Percentiles rank a stretch among this genome's conserved stretches.
These are phyloP conservation scores for Scalopus aquaticus DNA, from an alignment of 2,113 vertebrate genomes.

Conservation along the genomic window DNA sequence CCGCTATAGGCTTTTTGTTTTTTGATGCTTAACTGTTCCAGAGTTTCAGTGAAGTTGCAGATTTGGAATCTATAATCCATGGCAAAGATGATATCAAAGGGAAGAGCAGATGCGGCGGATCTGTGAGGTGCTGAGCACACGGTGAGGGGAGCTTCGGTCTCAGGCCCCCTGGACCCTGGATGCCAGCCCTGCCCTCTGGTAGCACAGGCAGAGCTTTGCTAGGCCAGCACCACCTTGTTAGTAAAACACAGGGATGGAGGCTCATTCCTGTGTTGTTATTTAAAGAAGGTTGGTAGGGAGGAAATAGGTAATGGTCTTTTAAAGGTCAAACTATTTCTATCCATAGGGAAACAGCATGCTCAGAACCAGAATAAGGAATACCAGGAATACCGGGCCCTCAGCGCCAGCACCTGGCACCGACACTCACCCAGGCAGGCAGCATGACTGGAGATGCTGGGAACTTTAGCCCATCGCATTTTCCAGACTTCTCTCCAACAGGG, in stretches of 20 bases:
- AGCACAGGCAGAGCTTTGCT: neutral
- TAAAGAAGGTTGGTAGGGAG: neutral
- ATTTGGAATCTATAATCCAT: neutral
- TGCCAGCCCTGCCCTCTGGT: neutral
- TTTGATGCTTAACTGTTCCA: conserved; percentile 28
- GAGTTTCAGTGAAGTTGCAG: neutral
- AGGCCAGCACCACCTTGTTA: neutral
- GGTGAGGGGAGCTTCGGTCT: neutral
- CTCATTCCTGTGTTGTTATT: neutral
- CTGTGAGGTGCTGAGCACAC: neutral
- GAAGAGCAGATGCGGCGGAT: neutral
- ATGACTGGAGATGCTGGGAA: neutral
- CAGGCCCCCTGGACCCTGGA: neutral
- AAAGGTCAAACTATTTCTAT: conserved; percentile 40
- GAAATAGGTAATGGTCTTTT: neutral
- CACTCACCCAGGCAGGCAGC: neutral
- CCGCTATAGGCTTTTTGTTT: neutral
- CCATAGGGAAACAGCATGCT: neutral
- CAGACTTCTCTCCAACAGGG: neutral
- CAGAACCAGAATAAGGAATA: neutral
- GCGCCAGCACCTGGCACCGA: neutral
- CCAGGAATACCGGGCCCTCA: neutral
- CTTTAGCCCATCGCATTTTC: neutral
- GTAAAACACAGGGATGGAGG: neutral
- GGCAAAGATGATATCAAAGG: neutral